phyloP scores from a whole-genome alignment of 2,888 invertebrate species.

The Tinea pellionella region DNA sequence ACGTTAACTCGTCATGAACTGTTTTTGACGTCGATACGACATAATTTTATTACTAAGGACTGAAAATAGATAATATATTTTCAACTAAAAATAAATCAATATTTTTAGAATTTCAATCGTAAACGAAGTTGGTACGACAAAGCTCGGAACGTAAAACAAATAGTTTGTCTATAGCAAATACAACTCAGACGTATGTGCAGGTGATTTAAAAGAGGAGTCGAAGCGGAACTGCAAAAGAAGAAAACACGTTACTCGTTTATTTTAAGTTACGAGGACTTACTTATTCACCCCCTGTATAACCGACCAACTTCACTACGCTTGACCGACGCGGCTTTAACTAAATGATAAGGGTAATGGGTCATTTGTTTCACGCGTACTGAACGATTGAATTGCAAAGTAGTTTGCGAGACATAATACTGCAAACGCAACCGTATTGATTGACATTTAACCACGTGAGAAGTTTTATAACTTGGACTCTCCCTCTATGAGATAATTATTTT shows the following conservation, averaged over 20 bases:
- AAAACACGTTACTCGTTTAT: constrained; percentile 20
- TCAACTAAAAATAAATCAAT: neutral
- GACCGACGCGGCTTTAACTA: constrained; percentile 21
- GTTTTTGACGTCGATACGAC: neutral
- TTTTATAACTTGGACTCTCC: neutral
- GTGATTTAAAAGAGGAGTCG: constrained; percentile 18
- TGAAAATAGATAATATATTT: constrained; percentile 6
- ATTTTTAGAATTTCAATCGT: neutral
- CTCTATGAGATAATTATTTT: too few relatives aligned
- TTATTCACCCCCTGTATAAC: constrained; percentile 1
- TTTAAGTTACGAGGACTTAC: constrained; percentile 17
- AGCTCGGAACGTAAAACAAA: neutral
- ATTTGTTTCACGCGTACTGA: constrained; percentile 40
- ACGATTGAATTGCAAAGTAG: constrained; percentile 56
- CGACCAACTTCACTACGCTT: constrained; percentile 18
- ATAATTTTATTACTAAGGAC: constrained; percentile 6
- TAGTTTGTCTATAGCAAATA: constrained; percentile 1
- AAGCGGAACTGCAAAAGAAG: constrained; percentile 19
- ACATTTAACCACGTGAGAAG: constrained; percentile 28
- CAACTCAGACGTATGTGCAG: constrained; percentile 13
- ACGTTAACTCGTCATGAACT: neutral
- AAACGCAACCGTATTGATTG: constrained; percentile 43
- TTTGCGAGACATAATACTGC: constrained; percentile 36
- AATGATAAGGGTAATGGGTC: constrained; percentile 40
- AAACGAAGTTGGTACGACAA: neutral